These are phyloP conservation scores for Leuciscus waleckii DNA, from an alignment of 2,797 vertebrate species.

Conservation along the genomic window DNA sequence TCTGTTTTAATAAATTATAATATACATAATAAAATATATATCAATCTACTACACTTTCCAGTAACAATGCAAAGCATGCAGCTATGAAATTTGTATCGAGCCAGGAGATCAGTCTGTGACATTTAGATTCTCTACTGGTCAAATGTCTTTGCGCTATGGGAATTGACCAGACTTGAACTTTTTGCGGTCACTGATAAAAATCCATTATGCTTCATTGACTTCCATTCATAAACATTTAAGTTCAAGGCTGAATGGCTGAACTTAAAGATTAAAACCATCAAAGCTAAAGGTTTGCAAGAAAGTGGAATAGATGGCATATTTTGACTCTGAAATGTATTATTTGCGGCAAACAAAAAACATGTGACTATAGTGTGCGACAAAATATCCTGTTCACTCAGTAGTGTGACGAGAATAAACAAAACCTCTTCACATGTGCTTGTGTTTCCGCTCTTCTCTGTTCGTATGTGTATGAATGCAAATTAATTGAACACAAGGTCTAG, in stretches of 20 bases:
- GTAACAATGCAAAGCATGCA: neutral
- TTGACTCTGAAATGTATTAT: neutral
- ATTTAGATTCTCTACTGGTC: neutral
- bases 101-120: neutral
- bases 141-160: neutral
- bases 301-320: neutral
- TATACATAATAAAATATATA: neutral
- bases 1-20: neutral
- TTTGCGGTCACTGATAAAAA: neutral
- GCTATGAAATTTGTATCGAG: neutral
- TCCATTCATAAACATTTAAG: neutral
- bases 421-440: neutral
- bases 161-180: neutral
- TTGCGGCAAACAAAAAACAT: neutral
- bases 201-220: neutral
- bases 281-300: neutral
- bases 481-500: neutral
- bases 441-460: neutral
- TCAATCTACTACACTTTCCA: neutral
- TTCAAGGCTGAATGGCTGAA: neutral
- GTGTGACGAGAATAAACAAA: neutral
- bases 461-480: neutral
- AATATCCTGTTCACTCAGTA: neutral
- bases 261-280: neutral
- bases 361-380: neutral